Base-by-base conservation (phyloP, 1,140 invertebrate species). In the Phymorhynchus buccinoides region DNA sequence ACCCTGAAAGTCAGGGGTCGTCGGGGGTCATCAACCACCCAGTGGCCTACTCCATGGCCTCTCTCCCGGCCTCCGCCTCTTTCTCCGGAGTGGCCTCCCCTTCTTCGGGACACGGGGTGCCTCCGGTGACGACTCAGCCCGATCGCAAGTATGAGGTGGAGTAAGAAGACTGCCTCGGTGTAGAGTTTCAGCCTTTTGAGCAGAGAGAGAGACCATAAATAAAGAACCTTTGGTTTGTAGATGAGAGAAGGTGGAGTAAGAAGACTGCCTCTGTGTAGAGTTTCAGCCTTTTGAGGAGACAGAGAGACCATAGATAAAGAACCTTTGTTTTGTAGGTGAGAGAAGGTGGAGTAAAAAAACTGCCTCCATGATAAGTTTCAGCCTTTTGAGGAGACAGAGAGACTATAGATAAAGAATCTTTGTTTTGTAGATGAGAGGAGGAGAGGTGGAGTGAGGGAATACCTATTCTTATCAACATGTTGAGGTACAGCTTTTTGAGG, bases 21-120 rank as follows among this genome's bases (percentile, higher is more conserved):
- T 87, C 52, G 30, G 88, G 87, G 37, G 88, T 89, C 30, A 85
- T 85, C 42, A 84, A 85, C 56, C 73, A 84, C 32, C 78, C 52
- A 3, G 84, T 82, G 4, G 84, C 82, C 6, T 87, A 87, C 52
- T 85, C 84, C 35, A 86, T 84, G 83, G 78, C 84, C 16, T 87
- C 84, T n/a, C 42, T 41, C 35, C 27, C 56, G 35, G 14, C 44
- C 27, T 37, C 48, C 56, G 0, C 78, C 44, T 30, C 56, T 27
- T 85, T 87, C 30, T 48, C 62, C 85, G 90, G n/a, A n/a, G n/a
- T n/a, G n/a, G n/a, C n/a, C n/a, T 89, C 0, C 90, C 87, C 82
- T 90, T 90, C 52, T 89, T 89, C 85, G 94, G 94, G n/a, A n/a
- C n/a, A n/a, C n/a, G n/a, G n/a, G n/a, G 30, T 93, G 87, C 77